Evolutionary conservation across 1,140 invertebrate species (phyloP), one percentile per base, ranked within the genome.

Genomic region (Drosophila malerkotliana): DNA sequence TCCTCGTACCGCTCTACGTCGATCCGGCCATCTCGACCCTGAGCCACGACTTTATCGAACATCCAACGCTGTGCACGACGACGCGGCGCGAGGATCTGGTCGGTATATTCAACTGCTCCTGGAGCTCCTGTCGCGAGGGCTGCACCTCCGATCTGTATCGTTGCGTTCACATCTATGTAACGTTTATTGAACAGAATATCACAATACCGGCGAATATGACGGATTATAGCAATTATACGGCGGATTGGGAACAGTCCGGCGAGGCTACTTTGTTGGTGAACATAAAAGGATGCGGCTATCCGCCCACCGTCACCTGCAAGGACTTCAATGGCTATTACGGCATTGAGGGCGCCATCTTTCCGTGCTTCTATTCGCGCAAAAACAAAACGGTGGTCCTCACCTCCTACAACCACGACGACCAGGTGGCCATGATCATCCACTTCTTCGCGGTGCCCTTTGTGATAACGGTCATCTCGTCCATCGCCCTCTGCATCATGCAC

Each of bases 241-340:
- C 84, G 48, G 90, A 92, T 26, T 81, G 79, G 80, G 83, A 89
- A 59, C 90, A 92, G 57, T 91, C 91, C 87, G 93, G 93, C 55
- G 95, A 96, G 79, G 95, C 95, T 12, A 94, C 95, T 15, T 93
- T 96, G 5, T 92, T 96, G 58, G 95, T 96, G 55, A 96, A 96
- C 92, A 96, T 96, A 88, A 96, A 96, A 91, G 96, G 96, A 4
- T 98, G 97, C 92, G 97, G 97, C n/a, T 98, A 97, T 92, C 97
- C 97, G 48, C 97, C 97, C 15, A 93, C 93, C 21, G 96, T 97
- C n/a, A 94, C 96, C 79, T 98, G 97, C 92, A 94, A 95, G 73
- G 96, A 96, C 79, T 98, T 97, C 90, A 96, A 96, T 37, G 93
- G 94, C 28, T 94, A 93, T 63, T 96, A 95, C 81, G 96, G 96